These are phyloP conservation scores for Equus przewalskii DNA, from an alignment of 2,113 vertebrate genomes.

Conservation along the genomic window DNA sequence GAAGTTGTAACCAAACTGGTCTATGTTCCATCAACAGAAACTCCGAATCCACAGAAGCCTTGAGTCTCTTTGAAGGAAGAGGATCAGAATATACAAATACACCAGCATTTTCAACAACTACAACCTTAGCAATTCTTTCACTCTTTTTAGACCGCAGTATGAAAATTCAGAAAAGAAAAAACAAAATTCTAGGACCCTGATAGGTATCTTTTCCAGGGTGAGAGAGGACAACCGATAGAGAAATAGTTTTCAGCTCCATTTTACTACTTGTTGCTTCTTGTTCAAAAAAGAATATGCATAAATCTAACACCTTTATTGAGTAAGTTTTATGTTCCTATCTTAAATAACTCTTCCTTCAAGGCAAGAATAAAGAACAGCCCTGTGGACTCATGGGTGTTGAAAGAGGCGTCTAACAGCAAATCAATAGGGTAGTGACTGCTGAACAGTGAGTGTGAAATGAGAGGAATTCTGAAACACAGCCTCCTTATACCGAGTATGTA, in stretches of 20 bases:
- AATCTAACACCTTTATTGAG: not conserved
- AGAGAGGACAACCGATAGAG: not conserved
- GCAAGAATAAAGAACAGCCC: not conserved
- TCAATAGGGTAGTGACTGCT: not conserved
- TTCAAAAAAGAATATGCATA: not conserved
- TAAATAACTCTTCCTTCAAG: constrained; percentile 41
- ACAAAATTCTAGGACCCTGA: not conserved
- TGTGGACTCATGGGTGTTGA: not conserved
- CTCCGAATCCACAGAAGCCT: not conserved
- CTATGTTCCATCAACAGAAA: not conserved
- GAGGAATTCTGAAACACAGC: not conserved
- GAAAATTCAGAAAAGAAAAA: not conserved
- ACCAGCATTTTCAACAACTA: not conserved
- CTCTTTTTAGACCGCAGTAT: not conserved
- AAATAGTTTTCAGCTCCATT: not conserved
- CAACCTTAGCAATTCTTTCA: not conserved
- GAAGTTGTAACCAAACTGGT: not conserved
- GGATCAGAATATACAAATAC: not conserved
- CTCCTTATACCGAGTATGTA: not conserved
- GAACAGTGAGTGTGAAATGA: not conserved
- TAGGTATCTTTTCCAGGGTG: not conserved
- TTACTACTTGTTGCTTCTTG: not conserved
- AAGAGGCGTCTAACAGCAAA: not conserved
- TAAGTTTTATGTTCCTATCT: not conserved
- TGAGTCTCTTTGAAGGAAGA: not conserved